Evolutionary conservation across 2,888 invertebrate genomes (phyloP).

Genomic region (Kuschelorhynchus macadamiae): DNA sequence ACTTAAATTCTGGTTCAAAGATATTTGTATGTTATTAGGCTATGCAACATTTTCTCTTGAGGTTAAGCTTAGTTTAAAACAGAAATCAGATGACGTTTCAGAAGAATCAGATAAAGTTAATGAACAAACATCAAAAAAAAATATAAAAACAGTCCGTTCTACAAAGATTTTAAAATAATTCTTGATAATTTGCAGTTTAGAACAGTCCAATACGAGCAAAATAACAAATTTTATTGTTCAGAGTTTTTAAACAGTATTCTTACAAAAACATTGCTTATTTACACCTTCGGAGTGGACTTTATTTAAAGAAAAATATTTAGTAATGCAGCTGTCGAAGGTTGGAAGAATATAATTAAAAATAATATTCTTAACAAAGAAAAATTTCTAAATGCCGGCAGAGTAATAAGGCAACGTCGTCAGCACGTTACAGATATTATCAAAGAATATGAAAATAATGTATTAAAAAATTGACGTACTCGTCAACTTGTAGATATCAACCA

Average conservation of each 20-base stretch:
- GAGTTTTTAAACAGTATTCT: background rate
- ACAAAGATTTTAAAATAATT: background rate
- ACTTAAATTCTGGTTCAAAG: background rate
- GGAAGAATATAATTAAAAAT: background rate
- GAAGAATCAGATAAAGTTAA: no score
- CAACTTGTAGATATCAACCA: no score
- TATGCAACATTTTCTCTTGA: background rate
- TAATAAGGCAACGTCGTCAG: background rate
- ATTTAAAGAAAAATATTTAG: background rate
- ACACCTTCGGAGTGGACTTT: background rate
- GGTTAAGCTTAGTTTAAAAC: no score
- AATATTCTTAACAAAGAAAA: background rate
- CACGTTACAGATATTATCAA: background rate
- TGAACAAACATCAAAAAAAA: background rate
- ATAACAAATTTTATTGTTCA: background rate
- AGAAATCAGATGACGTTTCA: background rate
- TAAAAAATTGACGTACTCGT: background rate
- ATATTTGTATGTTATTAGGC: background rate
- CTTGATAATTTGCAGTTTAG: no score
- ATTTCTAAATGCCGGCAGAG: background rate
- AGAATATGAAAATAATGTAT: background rate
- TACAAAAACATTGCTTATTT: background rate
- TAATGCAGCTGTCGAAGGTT: background rate
- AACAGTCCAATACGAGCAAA: no score
- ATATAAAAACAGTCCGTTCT: background rate